A percentile compares a stretch with the other conserved stretches of the same genome.
Conservation (phyloP, 35 echinoderm and acorn worm genomes). For the Apostichopus californicus region DNA sequence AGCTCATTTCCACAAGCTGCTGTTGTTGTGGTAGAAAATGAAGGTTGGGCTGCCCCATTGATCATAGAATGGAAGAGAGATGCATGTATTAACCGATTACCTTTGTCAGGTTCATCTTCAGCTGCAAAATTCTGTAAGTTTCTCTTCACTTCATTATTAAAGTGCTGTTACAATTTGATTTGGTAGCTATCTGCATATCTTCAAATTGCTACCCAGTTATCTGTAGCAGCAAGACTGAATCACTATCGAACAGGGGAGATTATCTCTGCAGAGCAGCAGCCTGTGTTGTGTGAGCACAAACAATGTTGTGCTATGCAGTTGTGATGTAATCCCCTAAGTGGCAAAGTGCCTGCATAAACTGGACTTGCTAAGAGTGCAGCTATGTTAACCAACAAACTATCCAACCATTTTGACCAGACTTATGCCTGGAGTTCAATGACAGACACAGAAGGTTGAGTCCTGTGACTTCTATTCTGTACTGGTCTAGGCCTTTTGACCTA, state of each 20-base stretch:
- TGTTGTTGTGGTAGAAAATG: not conserved
- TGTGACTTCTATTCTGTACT: not conserved
- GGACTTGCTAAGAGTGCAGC: no score
- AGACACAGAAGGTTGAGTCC: not conserved
- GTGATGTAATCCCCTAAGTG: no score
- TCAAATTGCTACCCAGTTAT: not conserved
- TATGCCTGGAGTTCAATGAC: not conserved
- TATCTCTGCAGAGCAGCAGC: no score
- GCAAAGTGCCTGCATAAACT: no score
- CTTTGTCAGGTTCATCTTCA: not conserved
- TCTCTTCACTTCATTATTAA: not conserved
- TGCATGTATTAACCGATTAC: no score
- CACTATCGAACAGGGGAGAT: not conserved
- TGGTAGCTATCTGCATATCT: not conserved
- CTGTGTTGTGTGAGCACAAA: no score
- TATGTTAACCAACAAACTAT: no score
- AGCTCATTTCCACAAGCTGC: not conserved
- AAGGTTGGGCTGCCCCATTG: constrained; percentile 15
- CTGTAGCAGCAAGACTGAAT: not conserved
- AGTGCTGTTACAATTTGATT: not conserved
- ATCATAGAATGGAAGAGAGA: not conserved
- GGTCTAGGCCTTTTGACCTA: not conserved
- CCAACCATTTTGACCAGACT: not conserved
- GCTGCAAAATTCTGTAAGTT: constrained; percentile 25
- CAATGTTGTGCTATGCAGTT: no score